Evolutionary conservation across 2,888 invertebrate species (phyloP), one percentile per base, ranked within the genome.

Genomic region (Agonopterix alstromeriana): DNA sequence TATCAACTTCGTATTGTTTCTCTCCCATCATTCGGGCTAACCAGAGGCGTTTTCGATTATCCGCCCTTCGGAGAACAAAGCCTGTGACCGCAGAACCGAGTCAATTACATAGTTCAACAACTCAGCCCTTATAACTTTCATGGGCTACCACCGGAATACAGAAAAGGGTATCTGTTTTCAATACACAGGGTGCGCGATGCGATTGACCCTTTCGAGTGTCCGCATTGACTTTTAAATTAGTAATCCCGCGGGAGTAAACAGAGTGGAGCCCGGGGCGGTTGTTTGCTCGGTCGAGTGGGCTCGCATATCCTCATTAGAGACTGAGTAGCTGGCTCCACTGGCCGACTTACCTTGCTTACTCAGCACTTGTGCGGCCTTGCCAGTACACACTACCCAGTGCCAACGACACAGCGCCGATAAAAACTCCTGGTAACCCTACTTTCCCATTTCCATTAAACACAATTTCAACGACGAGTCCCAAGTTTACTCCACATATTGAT

Each of bases 61-160:
- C 80, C 79, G 70, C 82, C 82, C 82, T 78, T 65, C 69, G 67
- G 74, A 83, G 86, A 85, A 85, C 88, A 85, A 87, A 87, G 87
- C 83, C 73, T 75, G 79, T 71, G 79, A 84, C 87, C 87, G 82
- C 87, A 85, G 81, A 82, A 77, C 84, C 84, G 75, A 88, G 88
- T 88, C 86, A 87, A 88, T 88, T 88, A 88, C 88, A 87, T 87
- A 88, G 87, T 87, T 88, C 86, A 85, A 86, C 85, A 88, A 87
- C 86, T 87, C 86, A 81, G 85, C 82, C 87, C 86, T 86, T 85
- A 87, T 85, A 87, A 88, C 86, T 87, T 87, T 85, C 86, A 86
- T 83, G 82, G 79, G 73, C 81, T 73, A 81, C 83, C 82, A 75
- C 79, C 75, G 79, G 87, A 87, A 87, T 87, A 87, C 87, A 83